Evolutionary conservation across 2,888 invertebrate genomes (phyloP).

Genomic region (Cheilosia soror): DNA sequence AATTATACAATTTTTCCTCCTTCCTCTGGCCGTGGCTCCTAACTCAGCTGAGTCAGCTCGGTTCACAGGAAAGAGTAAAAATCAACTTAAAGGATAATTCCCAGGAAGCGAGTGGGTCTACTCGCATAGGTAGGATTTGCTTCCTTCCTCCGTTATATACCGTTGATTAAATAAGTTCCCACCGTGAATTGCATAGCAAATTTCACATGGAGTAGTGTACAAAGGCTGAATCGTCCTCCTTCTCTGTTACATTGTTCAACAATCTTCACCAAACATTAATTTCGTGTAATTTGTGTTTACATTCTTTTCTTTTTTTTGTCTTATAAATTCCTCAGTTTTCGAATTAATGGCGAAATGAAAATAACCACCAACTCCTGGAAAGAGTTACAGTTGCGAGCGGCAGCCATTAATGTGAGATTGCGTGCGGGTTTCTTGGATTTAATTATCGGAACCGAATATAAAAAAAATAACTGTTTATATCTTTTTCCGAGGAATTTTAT

Average conservation of each 20-base stretch:
- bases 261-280: conserved; percentile 38
- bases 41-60: conserved; percentile 5
- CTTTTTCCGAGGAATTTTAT: conserved; percentile 11
- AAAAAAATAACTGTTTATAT: conserved; percentile 16
- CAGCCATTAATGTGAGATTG: conserved; percentile 55
- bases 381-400: conserved; percentile 16
- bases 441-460: conserved; percentile 52
- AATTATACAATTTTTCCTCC: conserved; percentile 56
- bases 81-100: conserved; percentile 57
- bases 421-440: conserved; percentile 40
- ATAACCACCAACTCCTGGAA: conserved; percentile 23
- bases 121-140: neutral
- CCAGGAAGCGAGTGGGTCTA: conserved; percentile 13
- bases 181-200: conserved; percentile 1
- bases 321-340: conserved; percentile 1
- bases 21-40: neutral
- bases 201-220: neutral
- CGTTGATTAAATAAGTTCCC: conserved; percentile 3
- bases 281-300: conserved; percentile 40
- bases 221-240: neutral
- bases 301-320: conserved; percentile 5
- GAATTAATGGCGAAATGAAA: conserved; percentile 37
- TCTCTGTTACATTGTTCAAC: conserved; percentile 5
- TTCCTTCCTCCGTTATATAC: conserved; percentile 10
- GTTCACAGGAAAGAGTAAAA: conserved; percentile 56